These are phyloP conservation scores for Rhinoraja longicauda DNA, from an alignment of 2,797 vertebrate genomes.

Conservation along the genomic window DNA sequence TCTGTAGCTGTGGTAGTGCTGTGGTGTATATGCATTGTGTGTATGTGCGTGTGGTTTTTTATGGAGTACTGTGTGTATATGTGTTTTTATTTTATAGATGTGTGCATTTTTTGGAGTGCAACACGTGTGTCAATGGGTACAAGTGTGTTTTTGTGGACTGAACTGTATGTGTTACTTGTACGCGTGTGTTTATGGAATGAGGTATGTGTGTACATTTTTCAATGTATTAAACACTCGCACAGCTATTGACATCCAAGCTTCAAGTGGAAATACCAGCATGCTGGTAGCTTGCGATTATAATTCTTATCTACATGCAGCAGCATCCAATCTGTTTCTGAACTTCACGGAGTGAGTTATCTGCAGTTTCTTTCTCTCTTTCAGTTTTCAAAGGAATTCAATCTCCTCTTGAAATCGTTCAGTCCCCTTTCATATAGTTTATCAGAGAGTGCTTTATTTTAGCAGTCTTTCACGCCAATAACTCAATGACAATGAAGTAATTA, in stretches of 20 bases:
- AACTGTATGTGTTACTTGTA: not conserved
- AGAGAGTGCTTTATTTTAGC: not conserved
- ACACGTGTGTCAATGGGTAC: too few species aligned
- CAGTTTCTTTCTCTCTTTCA: not conserved
- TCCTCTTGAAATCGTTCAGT: not conserved
- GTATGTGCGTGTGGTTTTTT: too few species aligned
- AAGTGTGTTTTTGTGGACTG: too few species aligned
- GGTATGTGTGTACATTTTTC: not conserved
- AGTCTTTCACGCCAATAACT: not conserved
- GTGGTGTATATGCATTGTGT: too few species aligned
- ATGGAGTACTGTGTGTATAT: too few species aligned
- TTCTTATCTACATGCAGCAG: not conserved
- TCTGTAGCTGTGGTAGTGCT: too few species aligned
- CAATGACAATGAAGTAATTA: conserved; percentile 26
- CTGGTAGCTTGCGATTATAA: too few species aligned
- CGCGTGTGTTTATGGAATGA: not conserved
- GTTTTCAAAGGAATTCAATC: conserved; percentile 28
- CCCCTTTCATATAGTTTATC: not conserved
- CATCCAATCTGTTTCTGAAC: not conserved
- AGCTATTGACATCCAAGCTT: not conserved
- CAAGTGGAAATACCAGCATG: not conserved
- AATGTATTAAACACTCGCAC: not conserved
- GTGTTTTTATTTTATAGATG: too few species aligned
- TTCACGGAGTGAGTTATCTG: conserved; percentile 8
- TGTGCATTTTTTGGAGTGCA: too few species aligned